These are phyloP conservation scores for Anolis apletophallus DNA, from an alignment of 2,797 vertebrate species.

Conservation along the genomic window DNA sequence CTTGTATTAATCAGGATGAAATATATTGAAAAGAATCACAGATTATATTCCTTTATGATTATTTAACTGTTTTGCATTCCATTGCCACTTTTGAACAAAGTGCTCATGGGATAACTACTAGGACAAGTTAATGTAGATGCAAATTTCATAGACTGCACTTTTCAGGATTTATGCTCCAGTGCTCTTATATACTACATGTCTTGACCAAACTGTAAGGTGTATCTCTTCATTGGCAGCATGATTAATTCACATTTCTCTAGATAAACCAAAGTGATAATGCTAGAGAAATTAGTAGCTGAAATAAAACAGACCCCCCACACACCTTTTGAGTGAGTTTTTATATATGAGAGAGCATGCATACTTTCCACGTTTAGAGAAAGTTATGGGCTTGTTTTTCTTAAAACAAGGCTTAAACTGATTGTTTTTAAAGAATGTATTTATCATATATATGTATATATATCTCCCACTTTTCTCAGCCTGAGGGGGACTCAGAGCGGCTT, in stretches of 20 bases:
- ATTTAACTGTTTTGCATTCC: neutral
- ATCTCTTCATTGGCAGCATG: neutral
- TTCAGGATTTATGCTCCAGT: neutral
- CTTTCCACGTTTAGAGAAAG: neutral
- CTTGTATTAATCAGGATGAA: neutral
- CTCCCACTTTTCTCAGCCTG: too few relatives aligned
- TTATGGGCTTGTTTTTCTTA: neutral
- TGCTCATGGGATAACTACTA: neutral
- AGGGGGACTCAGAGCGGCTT: too few relatives aligned
- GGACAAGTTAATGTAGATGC: neutral
- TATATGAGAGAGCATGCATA: neutral
- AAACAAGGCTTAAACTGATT: neutral
- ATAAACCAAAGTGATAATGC: neutral
- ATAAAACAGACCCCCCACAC: too few relatives aligned
- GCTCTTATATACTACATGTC: neutral
- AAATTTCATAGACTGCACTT: neutral
- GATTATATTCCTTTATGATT: too few relatives aligned
- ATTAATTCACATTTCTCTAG: slow-evolving; percentile 24
- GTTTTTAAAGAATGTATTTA: neutral
- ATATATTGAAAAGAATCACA: neutral
- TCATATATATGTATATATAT: too few relatives aligned
- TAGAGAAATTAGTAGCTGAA: neutral
- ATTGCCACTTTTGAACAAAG: neutral
- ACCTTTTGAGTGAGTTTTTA: neutral
- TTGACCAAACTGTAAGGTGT: accelerated